Percentiles rank a stretch among this genome's conserved stretches.
Evolutionary conservation across 2,888 invertebrate species (phyloP).

Genomic region (Sesia apiformis): DNA sequence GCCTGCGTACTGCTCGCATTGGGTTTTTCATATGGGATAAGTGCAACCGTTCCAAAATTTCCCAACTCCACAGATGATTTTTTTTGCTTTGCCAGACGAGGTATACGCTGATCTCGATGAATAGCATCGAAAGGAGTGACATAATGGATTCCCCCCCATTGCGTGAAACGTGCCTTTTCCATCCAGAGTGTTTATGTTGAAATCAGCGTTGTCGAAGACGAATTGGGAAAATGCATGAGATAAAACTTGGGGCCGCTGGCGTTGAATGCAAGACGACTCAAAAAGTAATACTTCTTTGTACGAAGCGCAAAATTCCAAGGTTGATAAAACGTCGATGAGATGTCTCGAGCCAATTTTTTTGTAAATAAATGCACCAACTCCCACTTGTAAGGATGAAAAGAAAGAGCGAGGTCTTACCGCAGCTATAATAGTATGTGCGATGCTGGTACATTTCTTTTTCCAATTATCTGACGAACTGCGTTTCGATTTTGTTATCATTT

Average conservation of each 20-base stretch:
- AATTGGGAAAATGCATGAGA: background rate
- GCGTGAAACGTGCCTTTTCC: slow-evolving; percentile 6
- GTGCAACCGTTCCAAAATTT: slow-evolving; percentile 15
- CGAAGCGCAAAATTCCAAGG: slow-evolving; percentile 6
- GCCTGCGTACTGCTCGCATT: too few species aligned
- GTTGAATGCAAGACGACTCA: slow-evolving; percentile 13
- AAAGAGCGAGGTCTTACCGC: background rate
- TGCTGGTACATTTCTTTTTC: slow-evolving; percentile 29
- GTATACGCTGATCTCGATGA: slow-evolving; percentile 2
- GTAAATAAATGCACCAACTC: slow-evolving; percentile 1
- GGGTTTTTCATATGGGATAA: slow-evolving; percentile 7
- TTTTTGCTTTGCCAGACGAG: slow-evolving; percentile 1
- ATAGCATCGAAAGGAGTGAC: background rate
- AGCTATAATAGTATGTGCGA: slow-evolving; percentile 30
- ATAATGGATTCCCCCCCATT: too few species aligned
- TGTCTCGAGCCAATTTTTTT: slow-evolving; percentile 5
- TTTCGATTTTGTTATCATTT: slow-evolving; percentile 4
- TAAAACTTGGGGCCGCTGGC: background rate
- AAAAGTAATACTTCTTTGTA: slow-evolving; percentile 6
- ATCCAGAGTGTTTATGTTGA: slow-evolving; percentile 4
- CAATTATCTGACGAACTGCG: slow-evolving; percentile 18
- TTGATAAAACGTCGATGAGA: slow-evolving; percentile 5
- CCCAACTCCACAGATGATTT: slow-evolving; percentile 8
- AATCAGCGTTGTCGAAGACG: background rate
- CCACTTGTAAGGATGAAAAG: background rate